These are phyloP conservation scores for Saccopteryx leptura DNA, from an alignment of 2,113 vertebrate species.

Conservation along the genomic window DNA sequence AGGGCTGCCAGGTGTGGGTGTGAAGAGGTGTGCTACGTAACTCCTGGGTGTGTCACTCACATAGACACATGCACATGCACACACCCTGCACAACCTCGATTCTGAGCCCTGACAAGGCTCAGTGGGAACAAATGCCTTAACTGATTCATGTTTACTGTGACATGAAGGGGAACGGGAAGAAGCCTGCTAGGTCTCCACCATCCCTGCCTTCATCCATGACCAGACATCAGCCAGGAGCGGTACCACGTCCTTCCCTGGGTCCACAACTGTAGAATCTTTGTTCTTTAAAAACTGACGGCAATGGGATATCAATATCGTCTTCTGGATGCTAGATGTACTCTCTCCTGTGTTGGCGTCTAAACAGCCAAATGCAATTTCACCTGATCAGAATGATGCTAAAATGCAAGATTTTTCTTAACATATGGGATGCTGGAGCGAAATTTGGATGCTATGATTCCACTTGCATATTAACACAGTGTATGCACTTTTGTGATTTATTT, in stretches of 20 bases:
- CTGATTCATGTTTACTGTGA: background rate
- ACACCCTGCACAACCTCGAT: background rate
- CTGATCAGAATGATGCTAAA: background rate
- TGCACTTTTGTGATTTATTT: background rate
- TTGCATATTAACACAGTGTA: background rate
- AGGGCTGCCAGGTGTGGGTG: background rate
- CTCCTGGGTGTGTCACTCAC: background rate
- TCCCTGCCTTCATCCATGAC: background rate
- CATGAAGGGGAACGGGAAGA: background rate
- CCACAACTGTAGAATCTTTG: background rate
- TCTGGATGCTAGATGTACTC: background rate
- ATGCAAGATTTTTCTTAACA: background rate
- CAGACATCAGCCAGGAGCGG: background rate
- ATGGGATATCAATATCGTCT: background rate
- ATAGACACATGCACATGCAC: background rate
- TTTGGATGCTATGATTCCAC: background rate
- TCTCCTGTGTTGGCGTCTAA: background rate
- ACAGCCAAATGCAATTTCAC: background rate
- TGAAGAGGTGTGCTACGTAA: fast-evolving
- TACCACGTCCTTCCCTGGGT: background rate
- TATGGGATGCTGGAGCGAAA: background rate
- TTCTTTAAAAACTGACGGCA: background rate
- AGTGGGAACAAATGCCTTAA: background rate
- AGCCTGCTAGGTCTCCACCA: background rate
- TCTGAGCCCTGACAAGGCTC: background rate